Evolutionary conservation across 2,888 invertebrate species (phyloP).

Genomic region (Allolobophora icterica): DNA sequence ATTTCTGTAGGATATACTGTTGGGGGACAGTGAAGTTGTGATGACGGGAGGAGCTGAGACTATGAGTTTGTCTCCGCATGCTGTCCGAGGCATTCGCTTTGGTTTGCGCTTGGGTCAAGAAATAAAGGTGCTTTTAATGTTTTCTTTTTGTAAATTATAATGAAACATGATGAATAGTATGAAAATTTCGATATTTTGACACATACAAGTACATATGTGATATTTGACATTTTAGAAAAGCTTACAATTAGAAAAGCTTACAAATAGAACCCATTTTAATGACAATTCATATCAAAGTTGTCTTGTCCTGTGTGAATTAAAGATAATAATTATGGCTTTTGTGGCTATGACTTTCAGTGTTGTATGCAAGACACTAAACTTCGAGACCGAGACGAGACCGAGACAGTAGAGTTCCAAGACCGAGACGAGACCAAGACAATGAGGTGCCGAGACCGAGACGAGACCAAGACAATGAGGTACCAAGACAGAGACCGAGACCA

Average conservation of each 20-base stretch:
- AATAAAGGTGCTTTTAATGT: constrained; percentile 57
- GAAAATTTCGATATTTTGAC: background rate
- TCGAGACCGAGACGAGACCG: too few species aligned
- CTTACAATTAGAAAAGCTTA: too few species aligned
- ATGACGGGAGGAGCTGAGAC: constrained; percentile 92
- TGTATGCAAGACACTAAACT: too few species aligned
- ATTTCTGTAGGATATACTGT: constrained; percentile 77
- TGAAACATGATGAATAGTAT: background rate
- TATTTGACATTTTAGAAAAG: too few species aligned
- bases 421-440: too few species aligned
- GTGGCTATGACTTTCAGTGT: too few species aligned
- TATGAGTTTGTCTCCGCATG: constrained; percentile 91
- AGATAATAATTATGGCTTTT: background rate
- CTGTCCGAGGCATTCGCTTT: constrained; percentile 80
- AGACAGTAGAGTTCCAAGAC: too few species aligned
- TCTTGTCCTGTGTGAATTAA: background rate
- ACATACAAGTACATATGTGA: background rate
- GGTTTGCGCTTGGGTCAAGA: constrained; percentile 83
- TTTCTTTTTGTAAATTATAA: background rate
- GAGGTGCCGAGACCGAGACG: too few species aligned
- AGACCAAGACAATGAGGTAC: too few species aligned
- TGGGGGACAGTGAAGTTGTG: constrained; percentile 83
- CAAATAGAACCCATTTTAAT: too few species aligned
- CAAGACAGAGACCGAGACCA: too few species aligned
- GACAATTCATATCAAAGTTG: background rate